Evolutionary conservation across 2,113 vertebrate genomes (phyloP).

Genomic region (Athene noctua): DNA sequence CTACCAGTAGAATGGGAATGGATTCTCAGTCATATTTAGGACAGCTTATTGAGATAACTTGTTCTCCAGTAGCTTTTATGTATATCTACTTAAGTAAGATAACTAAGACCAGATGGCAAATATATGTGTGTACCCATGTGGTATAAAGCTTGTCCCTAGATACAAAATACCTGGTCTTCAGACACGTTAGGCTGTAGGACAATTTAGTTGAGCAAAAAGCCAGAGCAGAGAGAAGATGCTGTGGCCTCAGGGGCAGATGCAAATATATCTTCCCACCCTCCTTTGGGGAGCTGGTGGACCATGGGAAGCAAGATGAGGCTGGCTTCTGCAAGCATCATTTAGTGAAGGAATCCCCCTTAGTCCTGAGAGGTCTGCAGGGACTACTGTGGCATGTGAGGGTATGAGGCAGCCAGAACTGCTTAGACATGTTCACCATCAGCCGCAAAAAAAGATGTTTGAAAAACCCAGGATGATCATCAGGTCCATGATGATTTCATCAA

Average conservation of each 20-base stretch:
- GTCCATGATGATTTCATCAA: background rate
- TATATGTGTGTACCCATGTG: accelerated
- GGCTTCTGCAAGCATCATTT: background rate
- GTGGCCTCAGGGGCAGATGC: background rate
- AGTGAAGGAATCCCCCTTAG: background rate
- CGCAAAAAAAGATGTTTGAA: background rate
- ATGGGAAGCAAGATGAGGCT: accelerated
- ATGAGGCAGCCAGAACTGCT: background rate
- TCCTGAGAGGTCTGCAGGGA: background rate
- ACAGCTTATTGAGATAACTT: background rate
- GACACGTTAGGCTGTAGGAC: background rate
- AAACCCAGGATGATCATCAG: background rate
- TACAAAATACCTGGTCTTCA: background rate
- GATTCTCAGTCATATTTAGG: background rate
- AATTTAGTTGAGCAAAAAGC: background rate
- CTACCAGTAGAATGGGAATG: background rate
- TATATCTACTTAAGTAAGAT: background rate
- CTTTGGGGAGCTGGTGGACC: background rate
- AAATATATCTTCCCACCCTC: background rate
- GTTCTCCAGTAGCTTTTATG: background rate
- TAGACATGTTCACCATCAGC: background rate
- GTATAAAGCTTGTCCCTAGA: background rate
- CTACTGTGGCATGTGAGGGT: background rate
- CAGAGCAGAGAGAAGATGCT: background rate
- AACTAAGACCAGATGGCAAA: background rate